Conservation (phyloP, 2,113 vertebrate genomes). For the Cairina moschata region DNA sequence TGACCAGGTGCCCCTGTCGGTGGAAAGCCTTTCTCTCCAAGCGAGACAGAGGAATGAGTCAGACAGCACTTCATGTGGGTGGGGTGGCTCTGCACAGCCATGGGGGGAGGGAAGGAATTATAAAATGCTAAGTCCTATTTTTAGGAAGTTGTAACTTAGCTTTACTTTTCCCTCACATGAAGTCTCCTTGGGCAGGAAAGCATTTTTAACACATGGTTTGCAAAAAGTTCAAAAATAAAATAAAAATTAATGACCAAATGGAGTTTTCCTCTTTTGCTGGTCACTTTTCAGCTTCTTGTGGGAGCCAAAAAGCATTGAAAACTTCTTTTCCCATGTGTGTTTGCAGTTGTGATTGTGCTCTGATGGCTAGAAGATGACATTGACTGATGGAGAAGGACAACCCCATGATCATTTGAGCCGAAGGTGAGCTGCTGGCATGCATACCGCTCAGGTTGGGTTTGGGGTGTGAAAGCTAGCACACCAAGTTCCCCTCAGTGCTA, state of each 20-base stretch:
- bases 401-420: background rate
- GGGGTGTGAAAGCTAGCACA: background rate
- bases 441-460: background rate
- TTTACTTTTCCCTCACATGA: background rate
- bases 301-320: background rate
- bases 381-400: background rate
- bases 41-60: slow-evolving; percentile 6
- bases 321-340: background rate
- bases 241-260: background rate
- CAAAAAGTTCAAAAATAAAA: background rate
- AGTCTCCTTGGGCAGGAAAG: slow-evolving; percentile 8
- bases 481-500: background rate
- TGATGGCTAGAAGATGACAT: background rate
- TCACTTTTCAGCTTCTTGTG: background rate
- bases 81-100: slow-evolving; percentile 2
- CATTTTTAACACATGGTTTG: background rate
- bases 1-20: slow-evolving; percentile 16
- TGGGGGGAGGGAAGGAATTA: background rate
- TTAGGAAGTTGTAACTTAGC: slow-evolving; percentile 33
- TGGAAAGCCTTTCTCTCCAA: slow-evolving; percentile 34
- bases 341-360: background rate
- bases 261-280: background rate
- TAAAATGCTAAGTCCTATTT: background rate
- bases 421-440: background rate
- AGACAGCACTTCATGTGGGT: slow-evolving; percentile 18